These are phyloP conservation scores for Arenaria interpres DNA, from an alignment of 2,113 vertebrate genomes.

Conservation along the genomic window DNA sequence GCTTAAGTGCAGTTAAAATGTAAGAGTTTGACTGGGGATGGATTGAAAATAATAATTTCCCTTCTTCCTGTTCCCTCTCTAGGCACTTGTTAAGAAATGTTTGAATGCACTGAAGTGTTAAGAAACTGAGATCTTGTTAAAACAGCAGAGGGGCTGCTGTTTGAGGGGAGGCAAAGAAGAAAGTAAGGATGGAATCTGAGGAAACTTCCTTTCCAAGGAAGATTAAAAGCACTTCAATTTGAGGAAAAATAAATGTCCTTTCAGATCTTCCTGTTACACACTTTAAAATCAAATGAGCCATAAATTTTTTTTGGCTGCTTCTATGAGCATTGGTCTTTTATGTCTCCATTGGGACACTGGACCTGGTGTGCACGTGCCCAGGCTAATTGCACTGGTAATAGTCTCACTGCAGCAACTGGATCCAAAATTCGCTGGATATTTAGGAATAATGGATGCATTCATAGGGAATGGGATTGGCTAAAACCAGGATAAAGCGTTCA, in stretches of 20 bases:
- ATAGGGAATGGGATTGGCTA: neutral
- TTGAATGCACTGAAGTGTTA: neutral
- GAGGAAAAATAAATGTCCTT: slow-evolving; percentile 10
- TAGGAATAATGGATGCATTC: neutral
- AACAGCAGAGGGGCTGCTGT: slow-evolving; percentile 14
- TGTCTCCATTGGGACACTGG: neutral
- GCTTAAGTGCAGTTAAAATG: slow-evolving; percentile 15
- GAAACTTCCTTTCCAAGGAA: slow-evolving; percentile 18
- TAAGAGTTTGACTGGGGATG: neutral
- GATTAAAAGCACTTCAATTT: slow-evolving; percentile 39
- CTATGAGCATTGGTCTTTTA: neutral
- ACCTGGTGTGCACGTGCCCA: neutral
- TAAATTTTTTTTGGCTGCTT: slow-evolving; percentile 52
- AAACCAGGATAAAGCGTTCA: neutral
- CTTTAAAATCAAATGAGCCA: slow-evolving; percentile 45
- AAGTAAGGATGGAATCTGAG: slow-evolving; percentile 6
- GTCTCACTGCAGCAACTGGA: neutral
- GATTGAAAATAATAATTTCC: slow-evolving; percentile 42
- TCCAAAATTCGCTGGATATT: neutral
- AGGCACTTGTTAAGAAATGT: slow-evolving; percentile 19
- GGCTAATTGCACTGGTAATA: slow-evolving; percentile 4
- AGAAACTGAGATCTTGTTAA: slow-evolving; percentile 39
- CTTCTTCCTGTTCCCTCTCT: slow-evolving; percentile 14
- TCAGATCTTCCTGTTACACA: slow-evolving; percentile 26
- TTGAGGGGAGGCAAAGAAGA: neutral